A percentile compares a stretch with the other conserved stretches of the same genome.
Evolutionary conservation across 2,113 vertebrate genomes (phyloP).

Genomic region (Clarias macrocephalus): DNA sequence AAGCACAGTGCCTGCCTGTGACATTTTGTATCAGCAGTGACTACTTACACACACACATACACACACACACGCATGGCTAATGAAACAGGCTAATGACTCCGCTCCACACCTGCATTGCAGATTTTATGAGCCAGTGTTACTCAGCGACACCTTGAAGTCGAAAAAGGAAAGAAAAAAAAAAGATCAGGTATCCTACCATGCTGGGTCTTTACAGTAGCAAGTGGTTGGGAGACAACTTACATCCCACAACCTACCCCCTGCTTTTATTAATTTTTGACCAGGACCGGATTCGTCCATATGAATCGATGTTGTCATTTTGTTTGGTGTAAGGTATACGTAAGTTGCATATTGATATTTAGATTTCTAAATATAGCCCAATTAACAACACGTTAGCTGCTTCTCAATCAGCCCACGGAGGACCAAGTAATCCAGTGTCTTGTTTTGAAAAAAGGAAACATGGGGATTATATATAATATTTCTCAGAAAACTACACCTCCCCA

Average conservation of each 20-base stretch:
- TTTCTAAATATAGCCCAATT: slow-evolving; percentile 73
- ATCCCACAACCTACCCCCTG: not conserved
- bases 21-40: slow-evolving; percentile 65
- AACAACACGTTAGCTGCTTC: slow-evolving; percentile 85
- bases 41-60: slow-evolving; percentile 55
- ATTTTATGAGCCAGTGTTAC: slow-evolving; percentile 66
- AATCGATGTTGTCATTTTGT: slow-evolving; percentile 32
- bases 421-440: slow-evolving; percentile 87
- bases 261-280: not conserved
- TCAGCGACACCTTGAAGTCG: slow-evolving; percentile 67
- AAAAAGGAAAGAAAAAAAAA: not conserved
- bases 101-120: slow-evolving; percentile 58
- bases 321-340: slow-evolving; percentile 63
- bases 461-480: slow-evolving; percentile 82
- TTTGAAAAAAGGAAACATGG: slow-evolving; percentile 84
- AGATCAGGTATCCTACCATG: not conserved
- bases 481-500: slow-evolving; percentile 79
- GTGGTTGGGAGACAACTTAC: slow-evolving; percentile 12
- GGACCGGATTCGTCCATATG: slow-evolving; percentile 48
- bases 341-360: slow-evolving; percentile 43
- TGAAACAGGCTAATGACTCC: slow-evolving; percentile 76
- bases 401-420: slow-evolving; percentile 84
- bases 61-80: slow-evolving; percentile 64
- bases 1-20: slow-evolving; percentile 67
- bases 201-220: slow-evolving; percentile 6